These are phyloP conservation scores for Oreonectes daqikongensis DNA, from an alignment of 2,797 vertebrate genomes.

Conservation along the genomic window DNA sequence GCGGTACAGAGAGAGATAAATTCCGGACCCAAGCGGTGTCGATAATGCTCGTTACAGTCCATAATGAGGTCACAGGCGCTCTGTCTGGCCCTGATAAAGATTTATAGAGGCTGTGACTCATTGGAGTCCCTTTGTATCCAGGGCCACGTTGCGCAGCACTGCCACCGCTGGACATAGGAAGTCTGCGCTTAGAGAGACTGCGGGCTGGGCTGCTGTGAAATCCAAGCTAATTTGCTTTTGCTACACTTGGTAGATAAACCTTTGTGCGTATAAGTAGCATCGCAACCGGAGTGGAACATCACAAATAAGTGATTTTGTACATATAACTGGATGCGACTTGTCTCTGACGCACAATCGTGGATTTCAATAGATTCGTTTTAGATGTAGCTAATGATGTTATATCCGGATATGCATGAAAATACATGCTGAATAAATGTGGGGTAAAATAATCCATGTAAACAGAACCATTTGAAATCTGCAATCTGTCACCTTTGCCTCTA, in stretches of 20 bases:
- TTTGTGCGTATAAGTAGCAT: background rate
- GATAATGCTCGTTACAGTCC: slow-evolving; percentile 69
- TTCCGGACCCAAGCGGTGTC: slow-evolving; percentile 65
- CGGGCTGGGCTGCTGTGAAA: background rate
- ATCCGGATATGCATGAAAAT: background rate
- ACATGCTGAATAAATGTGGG: background rate
- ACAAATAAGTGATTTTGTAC: no score
- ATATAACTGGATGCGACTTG: no score
- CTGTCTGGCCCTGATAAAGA: slow-evolving; percentile 72
- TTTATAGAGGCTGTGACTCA: slow-evolving; percentile 68
- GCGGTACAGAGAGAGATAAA: slow-evolving; percentile 66
- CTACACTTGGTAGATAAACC: background rate
- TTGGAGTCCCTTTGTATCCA: slow-evolving; percentile 48
- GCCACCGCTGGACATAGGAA: slow-evolving; percentile 33
- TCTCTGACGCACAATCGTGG: no score
- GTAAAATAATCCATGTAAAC: background rate
- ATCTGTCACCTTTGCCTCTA: background rate
- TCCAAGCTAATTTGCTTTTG: background rate
- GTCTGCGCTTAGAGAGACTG: slow-evolving; percentile 5
- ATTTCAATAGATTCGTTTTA: no score
- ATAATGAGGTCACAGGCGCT: slow-evolving; percentile 76
- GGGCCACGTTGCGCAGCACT: slow-evolving; percentile 30
- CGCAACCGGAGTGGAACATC: background rate
- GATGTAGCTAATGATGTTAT: background rate
- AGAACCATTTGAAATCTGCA: background rate